A percentile compares a stretch with the other conserved stretches of the same genome.
These are phyloP conservation scores for Lasiommata megera DNA, from an alignment of 2,888 invertebrate genomes.

Conservation along the genomic window DNA sequence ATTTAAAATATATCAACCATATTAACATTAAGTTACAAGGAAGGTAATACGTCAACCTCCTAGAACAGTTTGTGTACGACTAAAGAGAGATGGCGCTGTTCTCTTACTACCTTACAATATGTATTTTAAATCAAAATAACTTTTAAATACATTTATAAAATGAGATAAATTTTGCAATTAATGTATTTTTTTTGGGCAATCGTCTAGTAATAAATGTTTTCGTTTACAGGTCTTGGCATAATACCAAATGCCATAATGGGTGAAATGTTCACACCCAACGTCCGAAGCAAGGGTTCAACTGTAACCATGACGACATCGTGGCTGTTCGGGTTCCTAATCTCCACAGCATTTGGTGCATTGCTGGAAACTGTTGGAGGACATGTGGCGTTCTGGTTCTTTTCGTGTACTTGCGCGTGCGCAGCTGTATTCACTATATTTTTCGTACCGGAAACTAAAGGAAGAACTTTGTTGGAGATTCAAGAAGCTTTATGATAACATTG, in stretches of 20 bases:
- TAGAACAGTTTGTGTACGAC: no score
- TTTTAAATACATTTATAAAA: no score
- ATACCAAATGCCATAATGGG: constrained; percentile 36
- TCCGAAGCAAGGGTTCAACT: constrained; percentile 36
- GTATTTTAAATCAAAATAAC: no score
- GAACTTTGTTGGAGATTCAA: constrained; percentile 87
- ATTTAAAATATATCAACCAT: no score
- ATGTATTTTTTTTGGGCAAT: no score
- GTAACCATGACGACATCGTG: constrained; percentile 31
- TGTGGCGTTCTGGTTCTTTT: constrained; percentile 84
- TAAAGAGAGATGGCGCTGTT: no score
- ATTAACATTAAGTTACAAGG: no score
- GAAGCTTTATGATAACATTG: constrained; percentile 45
- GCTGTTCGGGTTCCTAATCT: constrained; percentile 32
- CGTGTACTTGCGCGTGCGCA: constrained; percentile 55
- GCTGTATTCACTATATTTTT: constrained; percentile 84
- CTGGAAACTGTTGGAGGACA: constrained; percentile 75
- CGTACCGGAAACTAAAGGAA: constrained; percentile 91
- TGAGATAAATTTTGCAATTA: no score
- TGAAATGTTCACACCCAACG: constrained; percentile 37
- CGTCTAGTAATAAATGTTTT: constrained; percentile 30
- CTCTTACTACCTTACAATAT: no score
- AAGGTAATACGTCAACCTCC: no score
- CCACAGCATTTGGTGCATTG: constrained; percentile 33
- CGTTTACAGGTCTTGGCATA: constrained; percentile 34